Conservation (phyloP, 2,797 vertebrate species). For the Pogonophryne albipinna region DNA sequence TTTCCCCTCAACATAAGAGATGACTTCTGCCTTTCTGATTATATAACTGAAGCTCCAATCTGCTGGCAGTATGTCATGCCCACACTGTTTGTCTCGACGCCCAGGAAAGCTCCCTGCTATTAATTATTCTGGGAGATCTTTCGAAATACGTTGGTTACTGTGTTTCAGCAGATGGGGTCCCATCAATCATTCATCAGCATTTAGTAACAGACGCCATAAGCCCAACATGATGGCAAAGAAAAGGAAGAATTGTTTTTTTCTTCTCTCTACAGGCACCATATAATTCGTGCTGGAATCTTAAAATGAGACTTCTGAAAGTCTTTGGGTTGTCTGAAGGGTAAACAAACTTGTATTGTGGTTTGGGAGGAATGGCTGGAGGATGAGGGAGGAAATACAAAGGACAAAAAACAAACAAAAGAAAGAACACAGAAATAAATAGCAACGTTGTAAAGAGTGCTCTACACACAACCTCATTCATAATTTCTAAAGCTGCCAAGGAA, state of each 20-base stretch:
- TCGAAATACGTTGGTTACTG: conserved; percentile 37
- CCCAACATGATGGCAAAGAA: conserved; percentile 23
- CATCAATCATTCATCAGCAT: conserved; percentile 68
- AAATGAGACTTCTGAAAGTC: conserved; percentile 57
- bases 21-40: conserved; percentile 15
- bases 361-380: conserved; percentile 31
- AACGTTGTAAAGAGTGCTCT: conserved; percentile 24
- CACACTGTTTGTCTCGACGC: conserved; percentile 41
- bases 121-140: conserved; percentile 40
- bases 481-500: conserved; percentile 32
- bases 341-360: conserved; percentile 55
- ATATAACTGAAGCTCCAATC: conserved; percentile 21
- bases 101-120: conserved; percentile 35
- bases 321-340: conserved; percentile 51
- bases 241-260: conserved; percentile 18
- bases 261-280: conserved; percentile 41
- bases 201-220: conserved; percentile 45
- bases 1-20: conserved; percentile 6
- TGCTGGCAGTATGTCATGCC: conserved; percentile 26
- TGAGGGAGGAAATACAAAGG: conserved; percentile 14
- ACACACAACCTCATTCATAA: conserved; percentile 41
- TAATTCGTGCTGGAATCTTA: conserved; percentile 69
- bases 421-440: not conserved
- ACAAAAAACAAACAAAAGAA: conserved; percentile 59
- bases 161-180: conserved; percentile 44